These are phyloP conservation scores for Standfussiana lucernea DNA, from an alignment of 2,888 invertebrate genomes.

Conservation along the genomic window DNA sequence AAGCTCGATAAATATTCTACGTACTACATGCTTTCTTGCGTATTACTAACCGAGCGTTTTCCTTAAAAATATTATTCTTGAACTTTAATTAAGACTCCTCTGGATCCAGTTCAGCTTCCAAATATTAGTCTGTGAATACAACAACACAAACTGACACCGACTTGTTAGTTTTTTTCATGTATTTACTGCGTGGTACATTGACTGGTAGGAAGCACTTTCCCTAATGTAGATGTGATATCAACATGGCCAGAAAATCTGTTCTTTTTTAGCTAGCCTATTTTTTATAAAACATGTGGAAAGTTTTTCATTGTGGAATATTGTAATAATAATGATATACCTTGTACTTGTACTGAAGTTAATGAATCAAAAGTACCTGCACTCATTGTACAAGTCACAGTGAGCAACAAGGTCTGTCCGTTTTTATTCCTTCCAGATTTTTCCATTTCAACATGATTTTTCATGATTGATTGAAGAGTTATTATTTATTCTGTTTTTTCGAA, in stretches of 20 bases:
- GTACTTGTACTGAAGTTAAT: not conserved
- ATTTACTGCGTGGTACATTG: not conserved
- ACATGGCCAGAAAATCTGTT: not conserved
- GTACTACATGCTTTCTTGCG: too few relatives aligned
- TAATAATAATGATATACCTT: too few relatives aligned
- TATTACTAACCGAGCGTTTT: too few relatives aligned
- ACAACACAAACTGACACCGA: too few relatives aligned
- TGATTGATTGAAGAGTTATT: not conserved
- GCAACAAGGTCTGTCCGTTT: not conserved
- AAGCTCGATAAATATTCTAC: too few relatives aligned
- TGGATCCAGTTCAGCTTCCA: not conserved
- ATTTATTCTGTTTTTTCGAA: constrained; percentile 4
- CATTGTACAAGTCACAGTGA: not conserved
- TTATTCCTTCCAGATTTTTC: not conserved
- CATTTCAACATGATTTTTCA: not conserved
- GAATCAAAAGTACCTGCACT: too few relatives aligned
- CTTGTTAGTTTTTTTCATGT: not conserved
- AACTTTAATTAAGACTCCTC: not conserved
- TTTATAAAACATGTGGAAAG: not conserved
- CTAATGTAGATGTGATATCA: not conserved
- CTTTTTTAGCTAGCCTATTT: not conserved
- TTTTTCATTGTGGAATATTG: too few relatives aligned
- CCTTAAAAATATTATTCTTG: not conserved
- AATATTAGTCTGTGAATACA: not conserved
- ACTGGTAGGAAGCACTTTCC: not conserved